Evolutionary conservation across 2,797 vertebrate species (phyloP).

Genomic region (Sebastes minor): DNA sequence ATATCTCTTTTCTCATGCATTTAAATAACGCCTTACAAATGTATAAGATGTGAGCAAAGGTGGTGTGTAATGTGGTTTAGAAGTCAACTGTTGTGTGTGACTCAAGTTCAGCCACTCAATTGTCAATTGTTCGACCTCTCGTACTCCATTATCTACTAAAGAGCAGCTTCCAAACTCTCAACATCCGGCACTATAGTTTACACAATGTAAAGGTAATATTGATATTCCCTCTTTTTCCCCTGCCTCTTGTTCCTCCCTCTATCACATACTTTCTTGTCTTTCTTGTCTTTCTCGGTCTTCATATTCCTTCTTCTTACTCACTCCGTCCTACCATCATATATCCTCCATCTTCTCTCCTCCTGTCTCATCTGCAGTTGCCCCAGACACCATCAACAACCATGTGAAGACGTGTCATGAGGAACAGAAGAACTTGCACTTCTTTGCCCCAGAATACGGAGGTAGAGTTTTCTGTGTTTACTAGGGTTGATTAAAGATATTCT

Average conservation of each 20-base stretch:
- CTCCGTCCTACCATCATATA: neutral
- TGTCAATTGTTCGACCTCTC: neutral
- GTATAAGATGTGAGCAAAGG: too few species aligned
- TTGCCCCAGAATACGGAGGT: constrained; percentile 97
- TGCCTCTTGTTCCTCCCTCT: neutral
- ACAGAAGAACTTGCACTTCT: constrained; percentile 96
- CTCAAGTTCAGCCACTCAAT: too few species aligned
- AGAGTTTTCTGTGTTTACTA: constrained; percentile 7
- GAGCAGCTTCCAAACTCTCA: neutral
- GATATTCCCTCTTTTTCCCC: neutral
- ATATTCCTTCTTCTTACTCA: neutral
- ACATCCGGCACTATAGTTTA: neutral
- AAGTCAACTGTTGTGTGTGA: too few species aligned
- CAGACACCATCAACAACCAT: constrained; percentile 96
- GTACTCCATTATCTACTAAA: neutral
- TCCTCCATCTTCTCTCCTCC: neutral
- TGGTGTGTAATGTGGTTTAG: too few species aligned
- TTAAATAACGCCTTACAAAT: too few species aligned
- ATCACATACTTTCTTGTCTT: neutral
- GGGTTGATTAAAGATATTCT: too few species aligned
- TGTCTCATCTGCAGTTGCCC: constrained; percentile 84
- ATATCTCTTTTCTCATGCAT: neutral
- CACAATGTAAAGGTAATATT: neutral
- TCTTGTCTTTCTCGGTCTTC: neutral
- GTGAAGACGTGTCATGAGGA: constrained; percentile 97